A percentile compares a stretch with the other conserved stretches of the same genome.
These are phyloP conservation scores for Lasius fuliginosus DNA, from an alignment of 2,888 invertebrate species.

Conservation along the genomic window DNA sequence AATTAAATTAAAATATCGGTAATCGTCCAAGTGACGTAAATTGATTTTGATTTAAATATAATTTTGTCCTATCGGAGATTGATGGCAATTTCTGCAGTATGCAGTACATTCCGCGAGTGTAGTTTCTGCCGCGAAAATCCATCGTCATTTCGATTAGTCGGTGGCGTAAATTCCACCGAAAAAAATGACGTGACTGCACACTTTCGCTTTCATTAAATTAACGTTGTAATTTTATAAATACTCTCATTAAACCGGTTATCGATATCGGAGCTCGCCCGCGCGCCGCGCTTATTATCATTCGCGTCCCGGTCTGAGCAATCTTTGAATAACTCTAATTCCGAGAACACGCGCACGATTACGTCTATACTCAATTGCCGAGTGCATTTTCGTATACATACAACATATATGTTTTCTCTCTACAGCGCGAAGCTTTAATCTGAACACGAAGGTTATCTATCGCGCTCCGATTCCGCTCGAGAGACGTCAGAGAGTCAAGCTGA, in stretches of 20 bases:
- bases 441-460: conserved; percentile 52
- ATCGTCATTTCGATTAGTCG: not conserved
- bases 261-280: conserved; percentile 21
- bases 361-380: not conserved
- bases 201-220: conserved; percentile 40
- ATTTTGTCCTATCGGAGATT: not conserved
- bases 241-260: conserved; percentile 47
- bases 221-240: conserved; percentile 31
- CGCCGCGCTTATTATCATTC: conserved; percentile 40
- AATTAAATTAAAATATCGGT: not conserved
- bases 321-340: conserved; percentile 50
- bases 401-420: conserved; percentile 5
- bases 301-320: not conserved
- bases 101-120: not conserved
- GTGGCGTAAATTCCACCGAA: not conserved
- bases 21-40: not conserved
- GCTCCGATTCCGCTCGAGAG: conserved; percentile 42
- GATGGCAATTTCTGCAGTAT: not conserved
- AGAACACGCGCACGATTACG: not conserved
- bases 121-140: not conserved
- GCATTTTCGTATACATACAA: conserved; percentile 15
- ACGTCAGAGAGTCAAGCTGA: conserved; percentile 20
- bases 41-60: not conserved
- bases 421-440: conserved; percentile 40
- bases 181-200: not conserved